phyloP scores from a whole-genome alignment of 1,140 invertebrate genomes.

The Nasonia vitripennis region DNA sequence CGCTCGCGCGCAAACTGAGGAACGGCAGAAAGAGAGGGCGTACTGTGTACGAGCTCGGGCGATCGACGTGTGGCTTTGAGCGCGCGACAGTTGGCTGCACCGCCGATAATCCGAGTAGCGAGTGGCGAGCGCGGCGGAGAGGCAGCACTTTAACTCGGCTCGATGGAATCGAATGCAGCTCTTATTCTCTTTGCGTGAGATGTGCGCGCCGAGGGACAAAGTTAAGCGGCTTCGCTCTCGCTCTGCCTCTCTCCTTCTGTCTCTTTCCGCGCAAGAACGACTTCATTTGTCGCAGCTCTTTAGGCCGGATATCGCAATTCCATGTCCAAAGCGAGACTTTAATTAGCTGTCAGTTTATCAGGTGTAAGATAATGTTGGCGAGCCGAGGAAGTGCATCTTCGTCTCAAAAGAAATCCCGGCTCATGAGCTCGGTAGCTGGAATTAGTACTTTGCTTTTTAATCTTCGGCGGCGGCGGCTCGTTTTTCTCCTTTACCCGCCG shows the following conservation, averaged over 20 bases:
- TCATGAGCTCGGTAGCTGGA: not conserved
- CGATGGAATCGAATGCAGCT: slow-evolving; percentile 7
- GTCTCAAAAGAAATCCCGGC: slow-evolving; percentile 3
- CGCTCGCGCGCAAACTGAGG: not conserved
- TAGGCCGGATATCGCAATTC: slow-evolving; percentile 16
- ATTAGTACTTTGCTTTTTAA: slow-evolving; percentile 19
- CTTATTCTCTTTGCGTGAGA: not conserved
- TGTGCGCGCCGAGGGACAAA: not conserved
- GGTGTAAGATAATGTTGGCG: not conserved
- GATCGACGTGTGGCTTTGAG: slow-evolving; percentile 4
- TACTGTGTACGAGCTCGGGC: not conserved
- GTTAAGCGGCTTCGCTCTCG: not conserved
- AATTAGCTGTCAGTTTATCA: slow-evolving; percentile 34
- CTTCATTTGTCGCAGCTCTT: slow-evolving; percentile 31
- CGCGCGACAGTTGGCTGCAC: not conserved
- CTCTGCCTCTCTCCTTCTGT: slow-evolving; percentile 30
- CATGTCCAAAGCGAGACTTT: not conserved
- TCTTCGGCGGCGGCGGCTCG: not conserved
- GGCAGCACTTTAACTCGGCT: not conserved
- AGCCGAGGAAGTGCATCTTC: not conserved
- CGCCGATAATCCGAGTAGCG: not conserved
- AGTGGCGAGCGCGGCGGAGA: not conserved
- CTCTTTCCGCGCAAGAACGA: slow-evolving; percentile 16
- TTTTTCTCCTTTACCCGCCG: not conserved
- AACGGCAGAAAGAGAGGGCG: not conserved